phyloP scores from a whole-genome alignment of 2,113 vertebrate species.

The Mastomys coucha region DNA sequence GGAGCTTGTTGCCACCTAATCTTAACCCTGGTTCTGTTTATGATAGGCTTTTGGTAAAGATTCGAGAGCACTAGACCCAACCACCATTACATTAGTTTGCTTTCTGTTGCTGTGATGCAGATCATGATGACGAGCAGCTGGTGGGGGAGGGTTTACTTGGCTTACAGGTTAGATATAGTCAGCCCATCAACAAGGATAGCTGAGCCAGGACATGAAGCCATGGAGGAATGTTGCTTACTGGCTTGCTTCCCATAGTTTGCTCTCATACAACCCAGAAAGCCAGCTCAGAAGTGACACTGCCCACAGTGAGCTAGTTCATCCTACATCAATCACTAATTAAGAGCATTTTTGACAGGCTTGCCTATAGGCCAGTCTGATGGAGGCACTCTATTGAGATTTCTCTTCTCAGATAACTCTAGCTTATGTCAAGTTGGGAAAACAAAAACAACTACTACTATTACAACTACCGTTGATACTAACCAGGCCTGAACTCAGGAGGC shows the following conservation, averaged over 20 bases:
- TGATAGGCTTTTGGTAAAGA: not conserved
- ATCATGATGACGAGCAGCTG: not conserved
- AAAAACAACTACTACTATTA: not conserved
- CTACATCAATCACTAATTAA: not conserved
- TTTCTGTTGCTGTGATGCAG: not conserved
- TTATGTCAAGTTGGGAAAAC: too few species aligned
- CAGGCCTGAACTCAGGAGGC: not conserved
- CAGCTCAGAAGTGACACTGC: not conserved
- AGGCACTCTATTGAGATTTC: not conserved
- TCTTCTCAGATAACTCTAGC: not conserved
- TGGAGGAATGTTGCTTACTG: not conserved
- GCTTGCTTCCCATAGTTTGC: not conserved
- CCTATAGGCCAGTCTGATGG: not conserved
- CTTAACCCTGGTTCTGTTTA: not conserved
- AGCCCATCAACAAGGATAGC: not conserved
- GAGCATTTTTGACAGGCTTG: not conserved
- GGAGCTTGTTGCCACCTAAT: not conserved
- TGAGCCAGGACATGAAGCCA: not conserved
- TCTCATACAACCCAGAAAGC: not conserved
- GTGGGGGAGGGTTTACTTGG: rapidly evolving
- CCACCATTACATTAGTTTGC: not conserved
- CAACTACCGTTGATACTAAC: not conserved
- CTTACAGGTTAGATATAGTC: not conserved
- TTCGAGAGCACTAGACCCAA: not conserved
- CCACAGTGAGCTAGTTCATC: not conserved